phyloP scores from a whole-genome alignment of 2,888 invertebrate species.

The Hecatera dysodea region DNA sequence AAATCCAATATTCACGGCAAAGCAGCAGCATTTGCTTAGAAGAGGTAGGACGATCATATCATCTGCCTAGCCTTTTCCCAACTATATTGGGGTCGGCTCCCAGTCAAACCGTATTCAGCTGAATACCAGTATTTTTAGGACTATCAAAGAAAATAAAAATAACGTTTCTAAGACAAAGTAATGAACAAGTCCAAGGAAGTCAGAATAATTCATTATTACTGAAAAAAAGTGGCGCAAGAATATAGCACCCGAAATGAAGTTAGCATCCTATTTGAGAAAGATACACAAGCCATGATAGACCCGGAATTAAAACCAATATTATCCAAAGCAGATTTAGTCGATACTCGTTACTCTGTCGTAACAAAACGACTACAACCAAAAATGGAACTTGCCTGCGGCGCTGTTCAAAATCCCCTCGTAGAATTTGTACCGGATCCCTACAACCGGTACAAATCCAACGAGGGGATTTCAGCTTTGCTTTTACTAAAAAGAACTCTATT shows the following conservation, averaged over 20 bases:
- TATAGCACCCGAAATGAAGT: not conserved
- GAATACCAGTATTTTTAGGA: too few species aligned
- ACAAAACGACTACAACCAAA: conserved; percentile 8
- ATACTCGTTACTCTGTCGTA: conserved; percentile 2
- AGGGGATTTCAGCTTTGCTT: conserved; percentile 3
- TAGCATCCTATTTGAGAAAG: not conserved
- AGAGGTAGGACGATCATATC: too few species aligned
- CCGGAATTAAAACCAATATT: not conserved
- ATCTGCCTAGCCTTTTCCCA: too few species aligned
- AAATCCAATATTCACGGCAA: too few species aligned
- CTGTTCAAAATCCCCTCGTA: conserved; percentile 15
- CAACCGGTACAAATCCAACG: too few species aligned
- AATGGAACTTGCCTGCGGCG: not conserved
- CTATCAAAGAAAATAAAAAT: too few species aligned
- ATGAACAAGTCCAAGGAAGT: too few species aligned
- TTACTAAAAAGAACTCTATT: conserved; percentile 11
- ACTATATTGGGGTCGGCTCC: too few species aligned
- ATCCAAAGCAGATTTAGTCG: conserved; percentile 4
- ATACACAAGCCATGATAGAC: not conserved
- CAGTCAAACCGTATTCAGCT: too few species aligned
- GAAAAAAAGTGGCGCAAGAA: not conserved
- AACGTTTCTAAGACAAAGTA: too few species aligned
- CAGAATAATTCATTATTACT: too few species aligned
- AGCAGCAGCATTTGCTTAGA: too few species aligned
- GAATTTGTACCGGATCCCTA: conserved; percentile 26